Conservation (phyloP, 2,888 invertebrate genomes). For the Brachycybe producta region DNA sequence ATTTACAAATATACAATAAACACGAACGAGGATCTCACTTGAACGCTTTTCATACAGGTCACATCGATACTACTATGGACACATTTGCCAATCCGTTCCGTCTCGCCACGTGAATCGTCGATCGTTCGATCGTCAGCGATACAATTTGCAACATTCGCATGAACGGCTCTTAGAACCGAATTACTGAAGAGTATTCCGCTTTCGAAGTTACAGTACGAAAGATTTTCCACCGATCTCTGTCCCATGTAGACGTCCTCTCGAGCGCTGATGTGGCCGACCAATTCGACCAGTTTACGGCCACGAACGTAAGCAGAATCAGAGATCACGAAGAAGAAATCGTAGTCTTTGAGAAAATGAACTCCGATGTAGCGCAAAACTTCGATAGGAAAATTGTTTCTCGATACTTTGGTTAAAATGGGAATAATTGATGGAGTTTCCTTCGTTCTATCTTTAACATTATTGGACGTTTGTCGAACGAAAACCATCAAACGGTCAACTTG, state of each 20-base stretch:
- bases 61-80: no score
- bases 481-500: conserved; percentile 70
- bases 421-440: conserved; percentile 39
- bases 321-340: conserved; percentile 81
- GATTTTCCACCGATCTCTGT: conserved; percentile 32
- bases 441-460: no score
- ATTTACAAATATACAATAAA: not conserved
- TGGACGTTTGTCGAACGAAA: conserved; percentile 44
- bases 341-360: conserved; percentile 76
- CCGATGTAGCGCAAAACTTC: conserved; percentile 78
- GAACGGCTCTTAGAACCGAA: conserved; percentile 63
- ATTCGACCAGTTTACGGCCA: conserved; percentile 54
- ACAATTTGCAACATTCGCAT: no score
- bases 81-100: no score
- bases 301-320: conserved; percentile 76
- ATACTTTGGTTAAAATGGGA: conserved; percentile 57
- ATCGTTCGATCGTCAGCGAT: no score
- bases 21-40: no score
- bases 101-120: no score
- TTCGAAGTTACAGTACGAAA: conserved; percentile 43
- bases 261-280: conserved; percentile 65
- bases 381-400: conserved; percentile 61
- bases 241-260: conserved; percentile 77
- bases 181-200: conserved; percentile 79
- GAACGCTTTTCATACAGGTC: no score